These are phyloP conservation scores for Otolemur crassicaudatus DNA, from an alignment of 2,797 vertebrate species.

Conservation along the genomic window DNA sequence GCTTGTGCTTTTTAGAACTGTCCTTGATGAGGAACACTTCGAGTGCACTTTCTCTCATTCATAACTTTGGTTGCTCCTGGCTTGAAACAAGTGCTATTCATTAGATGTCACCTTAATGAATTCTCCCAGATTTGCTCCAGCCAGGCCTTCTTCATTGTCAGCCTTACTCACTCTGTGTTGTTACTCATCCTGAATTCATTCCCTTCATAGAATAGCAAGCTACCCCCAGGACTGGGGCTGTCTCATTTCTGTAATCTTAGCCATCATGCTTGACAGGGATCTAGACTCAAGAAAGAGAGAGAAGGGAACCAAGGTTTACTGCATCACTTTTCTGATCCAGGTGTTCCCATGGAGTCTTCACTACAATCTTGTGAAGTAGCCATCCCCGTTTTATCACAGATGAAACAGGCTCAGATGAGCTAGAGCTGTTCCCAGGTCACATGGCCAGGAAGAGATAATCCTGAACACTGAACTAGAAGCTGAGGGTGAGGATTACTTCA, in stretches of 20 bases:
- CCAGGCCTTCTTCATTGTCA: background rate
- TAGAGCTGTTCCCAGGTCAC: background rate
- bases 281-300: background rate
- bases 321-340: background rate
- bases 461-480: background rate
- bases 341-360: background rate
- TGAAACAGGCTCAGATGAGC: conserved; percentile 45
- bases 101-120: background rate
- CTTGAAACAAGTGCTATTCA: background rate
- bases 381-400: background rate
- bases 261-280: background rate
- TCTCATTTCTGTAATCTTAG: background rate
- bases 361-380: background rate
- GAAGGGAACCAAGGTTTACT: background rate
- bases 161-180: background rate
- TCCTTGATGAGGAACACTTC: background rate
- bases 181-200: background rate
- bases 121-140: background rate
- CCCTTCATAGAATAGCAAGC: background rate
- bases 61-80: background rate
- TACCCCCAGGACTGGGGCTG: background rate
- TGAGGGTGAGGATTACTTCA: background rate
- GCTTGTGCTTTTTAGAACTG: background rate
- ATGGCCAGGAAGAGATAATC: background rate
- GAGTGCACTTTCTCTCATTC: background rate